Percentiles rank a stretch among this genome's conserved stretches.
Conservation (phyloP, 1,140 invertebrate species). For the Hydropsyche tenuis region DNA sequence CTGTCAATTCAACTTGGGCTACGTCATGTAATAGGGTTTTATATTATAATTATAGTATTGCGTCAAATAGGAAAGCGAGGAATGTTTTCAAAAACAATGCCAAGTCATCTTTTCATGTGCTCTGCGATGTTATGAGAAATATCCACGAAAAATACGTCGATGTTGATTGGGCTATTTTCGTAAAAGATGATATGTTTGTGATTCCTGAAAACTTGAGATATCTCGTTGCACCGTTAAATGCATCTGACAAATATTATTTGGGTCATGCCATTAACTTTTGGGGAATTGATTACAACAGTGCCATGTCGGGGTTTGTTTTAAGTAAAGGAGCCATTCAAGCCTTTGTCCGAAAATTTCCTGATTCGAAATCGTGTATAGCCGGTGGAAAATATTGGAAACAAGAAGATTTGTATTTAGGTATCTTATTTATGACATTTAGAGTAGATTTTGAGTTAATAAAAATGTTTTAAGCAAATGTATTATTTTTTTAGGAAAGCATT, state of each 20-base stretch:
- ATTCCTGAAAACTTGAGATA: constrained; percentile 61
- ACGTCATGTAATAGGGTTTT: constrained; percentile 42
- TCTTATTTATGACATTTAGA: neutral
- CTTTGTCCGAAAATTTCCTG: constrained; percentile 57
- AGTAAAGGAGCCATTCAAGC: constrained; percentile 56
- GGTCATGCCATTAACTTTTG: constrained; percentile 62
- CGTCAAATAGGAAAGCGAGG: constrained; percentile 16
- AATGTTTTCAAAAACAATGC: constrained; percentile 25
- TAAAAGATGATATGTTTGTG: constrained; percentile 62
- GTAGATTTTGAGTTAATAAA: neutral
- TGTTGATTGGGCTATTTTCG: constrained; percentile 61
- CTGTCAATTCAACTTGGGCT: constrained; percentile 44
- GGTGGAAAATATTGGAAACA: constrained; percentile 65
- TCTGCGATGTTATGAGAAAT: constrained; percentile 58
- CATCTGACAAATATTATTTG: constrained; percentile 59
- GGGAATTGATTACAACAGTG: constrained; percentile 62
- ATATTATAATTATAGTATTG: constrained; percentile 35
- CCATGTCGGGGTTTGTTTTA: constrained; percentile 63
- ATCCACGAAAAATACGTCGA: constrained; percentile 50
- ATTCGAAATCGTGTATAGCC: constrained; percentile 54
- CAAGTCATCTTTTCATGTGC: constrained; percentile 59
- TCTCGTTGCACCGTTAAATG: constrained; percentile 57
- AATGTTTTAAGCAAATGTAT: constrained; percentile 15
- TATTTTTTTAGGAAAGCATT: constrained; percentile 58
- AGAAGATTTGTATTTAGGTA: constrained; percentile 66